Conservation (phyloP, 35 echinoderm and acorn worm species). For the Apostichopus japonicus region DNA sequence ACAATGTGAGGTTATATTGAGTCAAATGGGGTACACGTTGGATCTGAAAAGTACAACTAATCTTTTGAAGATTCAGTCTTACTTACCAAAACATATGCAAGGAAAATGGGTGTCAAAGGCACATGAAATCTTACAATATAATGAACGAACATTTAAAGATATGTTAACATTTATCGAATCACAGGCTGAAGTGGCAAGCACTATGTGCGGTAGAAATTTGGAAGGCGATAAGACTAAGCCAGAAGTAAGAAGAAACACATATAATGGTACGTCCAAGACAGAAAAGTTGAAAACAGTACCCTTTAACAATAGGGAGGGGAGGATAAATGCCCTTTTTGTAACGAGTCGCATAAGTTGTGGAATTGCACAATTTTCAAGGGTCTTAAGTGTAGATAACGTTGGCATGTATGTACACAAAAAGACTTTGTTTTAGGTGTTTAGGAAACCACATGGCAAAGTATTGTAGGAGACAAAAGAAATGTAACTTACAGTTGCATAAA, state of each 20-base stretch:
- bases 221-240: constrained; percentile 32
- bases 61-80: not conserved
- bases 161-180: constrained; percentile 38
- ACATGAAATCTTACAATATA: constrained; percentile 42
- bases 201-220: constrained; percentile 60
- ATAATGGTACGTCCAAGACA: not conserved
- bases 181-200: constrained; percentile 49
- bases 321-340: constrained; percentile 40
- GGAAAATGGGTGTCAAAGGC: constrained; percentile 57
- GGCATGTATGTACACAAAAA: constrained; percentile 7
- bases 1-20: constrained; percentile 43
- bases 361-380: constrained; percentile 17
- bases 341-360: constrained; percentile 36
- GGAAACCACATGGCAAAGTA: constrained; percentile 37
- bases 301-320: not conserved
- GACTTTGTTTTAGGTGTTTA: constrained; percentile 52
- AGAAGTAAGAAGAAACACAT: constrained; percentile 21
- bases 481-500: constrained; percentile 23
- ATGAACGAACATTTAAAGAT: constrained; percentile 50
- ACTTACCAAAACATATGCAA: constrained; percentile 8
- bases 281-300: not conserved
- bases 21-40: constrained; percentile 20
- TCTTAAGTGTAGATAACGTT: constrained; percentile 26
- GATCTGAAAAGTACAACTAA: constrained; percentile 58
- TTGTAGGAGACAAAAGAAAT: constrained; percentile 46